Evolutionary conservation across 2,797 vertebrate species (phyloP).

Genomic region (Pteronotus mesoamericanus): DNA sequence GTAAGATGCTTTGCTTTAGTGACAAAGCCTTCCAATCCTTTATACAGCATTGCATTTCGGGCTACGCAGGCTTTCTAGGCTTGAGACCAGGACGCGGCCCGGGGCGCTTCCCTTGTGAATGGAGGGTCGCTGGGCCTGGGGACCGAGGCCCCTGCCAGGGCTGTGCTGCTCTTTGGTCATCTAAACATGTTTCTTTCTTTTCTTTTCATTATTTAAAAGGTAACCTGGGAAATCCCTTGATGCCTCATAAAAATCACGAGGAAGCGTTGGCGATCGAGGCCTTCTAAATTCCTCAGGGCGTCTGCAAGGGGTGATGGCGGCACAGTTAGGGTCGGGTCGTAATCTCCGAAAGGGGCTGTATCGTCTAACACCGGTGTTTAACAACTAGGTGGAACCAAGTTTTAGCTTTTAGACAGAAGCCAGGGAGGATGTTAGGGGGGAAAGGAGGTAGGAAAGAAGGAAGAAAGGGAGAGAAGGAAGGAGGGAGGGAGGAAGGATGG

Average conservation of each 20-base stretch:
- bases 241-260: background rate
- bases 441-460: background rate
- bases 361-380: background rate
- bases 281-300: background rate
- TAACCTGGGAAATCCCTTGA: background rate
- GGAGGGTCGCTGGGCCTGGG: background rate
- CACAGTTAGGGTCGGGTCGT: background rate
- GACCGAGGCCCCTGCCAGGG: background rate
- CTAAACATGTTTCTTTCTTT: conserved; percentile 14
- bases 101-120: background rate
- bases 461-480: background rate
- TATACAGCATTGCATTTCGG: background rate
- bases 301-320: background rate
- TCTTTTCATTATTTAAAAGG: background rate
- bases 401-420: background rate
- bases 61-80: conserved; percentile 4
- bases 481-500: background rate
- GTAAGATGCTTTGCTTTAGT: background rate
- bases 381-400: background rate
- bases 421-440: background rate
- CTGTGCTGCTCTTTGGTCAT: background rate
- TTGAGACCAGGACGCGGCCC: background rate
- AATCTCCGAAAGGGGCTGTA: background rate
- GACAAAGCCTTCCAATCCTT: background rate
- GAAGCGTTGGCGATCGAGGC: background rate